Evolutionary conservation across 2,797 vertebrate genomes (phyloP).

Genomic region (Mallotus villosus): DNA sequence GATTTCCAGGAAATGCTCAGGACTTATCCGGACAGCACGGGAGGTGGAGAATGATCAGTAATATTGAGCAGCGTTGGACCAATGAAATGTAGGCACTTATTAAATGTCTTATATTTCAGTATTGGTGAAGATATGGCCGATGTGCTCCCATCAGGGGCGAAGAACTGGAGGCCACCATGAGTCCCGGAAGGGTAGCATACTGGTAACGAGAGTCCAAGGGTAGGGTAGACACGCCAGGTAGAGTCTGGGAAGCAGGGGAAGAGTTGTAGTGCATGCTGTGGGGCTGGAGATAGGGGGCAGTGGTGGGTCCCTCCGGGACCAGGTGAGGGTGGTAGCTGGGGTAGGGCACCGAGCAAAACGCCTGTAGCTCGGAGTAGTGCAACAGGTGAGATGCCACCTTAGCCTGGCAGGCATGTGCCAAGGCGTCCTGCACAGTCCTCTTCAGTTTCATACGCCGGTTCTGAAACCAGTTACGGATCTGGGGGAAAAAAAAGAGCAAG

Average conservation of each 20-base stretch:
- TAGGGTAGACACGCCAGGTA: constrained; percentile 36
- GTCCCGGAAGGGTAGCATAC: constrained; percentile 60
- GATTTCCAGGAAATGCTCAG: no score
- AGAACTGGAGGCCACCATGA: constrained; percentile 55
- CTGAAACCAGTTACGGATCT: constrained; percentile 85
- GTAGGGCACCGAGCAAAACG: constrained; percentile 66
- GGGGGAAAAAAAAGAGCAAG: background rate
- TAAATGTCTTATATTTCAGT: constrained; percentile 35
- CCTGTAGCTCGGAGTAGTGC: constrained; percentile 72
- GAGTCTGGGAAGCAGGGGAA: constrained; percentile 17
- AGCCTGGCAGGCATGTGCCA: constrained; percentile 74
- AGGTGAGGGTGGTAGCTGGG: constrained; percentile 53
- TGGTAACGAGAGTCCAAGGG: constrained; percentile 69
- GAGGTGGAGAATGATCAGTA: background rate
- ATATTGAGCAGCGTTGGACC: background rate
- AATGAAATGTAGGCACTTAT: no score
- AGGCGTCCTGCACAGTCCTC: constrained; percentile 75
- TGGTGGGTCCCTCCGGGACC: constrained; percentile 36
- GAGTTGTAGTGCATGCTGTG: constrained; percentile 62
- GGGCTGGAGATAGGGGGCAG: constrained; percentile 55
- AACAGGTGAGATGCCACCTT: constrained; percentile 70
- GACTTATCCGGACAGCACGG: no score
- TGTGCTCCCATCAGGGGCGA: constrained; percentile 55
- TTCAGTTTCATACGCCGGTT: constrained; percentile 83
- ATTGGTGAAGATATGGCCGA: constrained; percentile 63